Percentiles rank a stretch among this genome's conserved stretches.
phyloP scores from a whole-genome alignment of 2,888 invertebrate genomes.

The Tethea ocularis region DNA sequence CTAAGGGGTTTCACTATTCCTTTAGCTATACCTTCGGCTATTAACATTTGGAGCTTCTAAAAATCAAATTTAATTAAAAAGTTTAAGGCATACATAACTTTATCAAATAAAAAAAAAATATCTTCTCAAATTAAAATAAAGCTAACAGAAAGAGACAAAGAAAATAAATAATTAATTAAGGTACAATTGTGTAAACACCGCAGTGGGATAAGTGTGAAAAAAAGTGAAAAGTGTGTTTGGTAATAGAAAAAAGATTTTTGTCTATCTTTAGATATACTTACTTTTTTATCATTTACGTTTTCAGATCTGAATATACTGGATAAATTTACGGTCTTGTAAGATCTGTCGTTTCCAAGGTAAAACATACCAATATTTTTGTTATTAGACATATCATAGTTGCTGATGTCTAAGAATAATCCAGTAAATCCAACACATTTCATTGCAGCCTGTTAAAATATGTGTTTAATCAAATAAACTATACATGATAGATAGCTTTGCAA shows the following conservation, averaged over 20 bases:
- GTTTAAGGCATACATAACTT: background rate
- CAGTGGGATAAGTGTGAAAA: no score
- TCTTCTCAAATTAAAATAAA: no score
- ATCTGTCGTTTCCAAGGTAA: slow-evolving; percentile 25
- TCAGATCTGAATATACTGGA: slow-evolving; percentile 43
- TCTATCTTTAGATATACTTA: no score
- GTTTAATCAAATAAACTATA: background rate
- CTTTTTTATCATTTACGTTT: slow-evolving; percentile 38
- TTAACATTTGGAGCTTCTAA: slow-evolving; percentile 73
- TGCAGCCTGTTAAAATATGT: slow-evolving; percentile 30
- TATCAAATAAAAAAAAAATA: slow-evolving; percentile 3
- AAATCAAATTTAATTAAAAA: slow-evolving; percentile 13
- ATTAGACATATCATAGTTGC: slow-evolving; percentile 36
- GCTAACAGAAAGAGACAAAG: no score
- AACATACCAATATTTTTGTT: slow-evolving; percentile 44
- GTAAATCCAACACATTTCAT: slow-evolving; percentile 31
- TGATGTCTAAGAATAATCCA: slow-evolving; percentile 41
- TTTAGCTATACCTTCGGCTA: slow-evolving; percentile 85
- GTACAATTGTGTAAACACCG: no score
- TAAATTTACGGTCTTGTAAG: slow-evolving; percentile 36
- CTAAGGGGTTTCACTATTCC: slow-evolving; percentile 88
- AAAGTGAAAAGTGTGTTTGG: no score
- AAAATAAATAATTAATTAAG: no score
- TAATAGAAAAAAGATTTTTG: no score
- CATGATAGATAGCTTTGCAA: no score